These are phyloP conservation scores for Nasonovia ribisnigri DNA, from an alignment of 2,888 invertebrate species.

Conservation along the genomic window DNA sequence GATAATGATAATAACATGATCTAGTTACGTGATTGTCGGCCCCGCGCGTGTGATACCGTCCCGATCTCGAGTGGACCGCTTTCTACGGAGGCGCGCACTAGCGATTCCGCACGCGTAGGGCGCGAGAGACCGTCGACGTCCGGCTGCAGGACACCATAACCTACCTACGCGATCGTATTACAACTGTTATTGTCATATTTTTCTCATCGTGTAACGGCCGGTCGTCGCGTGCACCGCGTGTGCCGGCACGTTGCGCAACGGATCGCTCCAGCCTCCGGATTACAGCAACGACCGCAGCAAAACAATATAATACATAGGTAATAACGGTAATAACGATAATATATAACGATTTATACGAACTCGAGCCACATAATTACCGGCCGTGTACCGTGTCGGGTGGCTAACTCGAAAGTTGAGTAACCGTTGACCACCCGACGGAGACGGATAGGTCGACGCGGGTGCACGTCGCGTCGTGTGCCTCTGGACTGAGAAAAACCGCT, in stretches of 20 bases:
- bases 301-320: not conserved
- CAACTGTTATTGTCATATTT: constrained; percentile 1
- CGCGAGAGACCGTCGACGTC: not conserved
- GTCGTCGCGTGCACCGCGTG: constrained; percentile 17
- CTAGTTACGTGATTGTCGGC: constrained; percentile 34
- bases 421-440: not conserved
- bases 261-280: not conserved
- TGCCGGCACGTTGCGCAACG: not conserved
- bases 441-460: not conserved
- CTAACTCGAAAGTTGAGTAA: not conserved
- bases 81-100: constrained; percentile 16
- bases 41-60: not conserved
- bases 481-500: not conserved
- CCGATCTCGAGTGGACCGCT: constrained; percentile 44
- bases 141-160: not conserved
- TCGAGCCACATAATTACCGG: not conserved
- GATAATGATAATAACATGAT: constrained; percentile 7
- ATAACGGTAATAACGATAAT: not conserved
- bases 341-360: not conserved
- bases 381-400: not conserved
- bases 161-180: not conserved
- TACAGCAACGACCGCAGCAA: not conserved
- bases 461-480: constrained; percentile 4
- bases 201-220: constrained; percentile 9
- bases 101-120: not conserved